Evolutionary conservation across 2,888 invertebrate species (phyloP).

Genomic region (Xestia sexstrigata): DNA sequence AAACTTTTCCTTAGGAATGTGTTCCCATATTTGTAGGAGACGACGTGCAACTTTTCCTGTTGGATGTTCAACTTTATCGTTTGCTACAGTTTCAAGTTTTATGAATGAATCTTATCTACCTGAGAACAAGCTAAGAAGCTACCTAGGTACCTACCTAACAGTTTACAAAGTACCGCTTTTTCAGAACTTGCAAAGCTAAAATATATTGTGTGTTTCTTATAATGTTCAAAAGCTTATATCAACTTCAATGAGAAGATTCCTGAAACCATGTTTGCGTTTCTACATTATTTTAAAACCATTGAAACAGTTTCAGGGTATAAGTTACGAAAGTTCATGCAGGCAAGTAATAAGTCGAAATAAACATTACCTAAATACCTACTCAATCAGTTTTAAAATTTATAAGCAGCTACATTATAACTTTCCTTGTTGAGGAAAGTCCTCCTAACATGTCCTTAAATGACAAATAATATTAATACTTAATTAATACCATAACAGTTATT

Average conservation of each 20-base stretch:
- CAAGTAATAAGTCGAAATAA: neutral
- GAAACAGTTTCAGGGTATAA: neutral
- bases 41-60: conserved; percentile 46
- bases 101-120: conserved; percentile 4
- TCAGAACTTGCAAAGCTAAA: neutral
- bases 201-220: neutral
- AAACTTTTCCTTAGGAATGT: conserved; percentile 48
- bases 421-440: neutral
- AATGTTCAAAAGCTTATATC: neutral
- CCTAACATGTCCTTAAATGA: neutral
- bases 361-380: neutral
- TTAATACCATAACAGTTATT: neutral
- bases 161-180: neutral
- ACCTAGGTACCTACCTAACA: neutral
- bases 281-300: neutral
- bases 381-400: neutral
- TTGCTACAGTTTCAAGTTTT: conserved; percentile 30
- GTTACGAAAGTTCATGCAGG: neutral
- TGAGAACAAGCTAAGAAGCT: conserved; percentile 15
- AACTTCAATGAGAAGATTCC: neutral
- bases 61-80: conserved; percentile 44
- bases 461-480: neutral
- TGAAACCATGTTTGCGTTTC: neutral
- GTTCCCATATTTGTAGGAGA: conserved; percentile 43
- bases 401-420: neutral